phyloP scores from a whole-genome alignment of 2,113 vertebrate species.

The Dipodomys spectabilis region DNA sequence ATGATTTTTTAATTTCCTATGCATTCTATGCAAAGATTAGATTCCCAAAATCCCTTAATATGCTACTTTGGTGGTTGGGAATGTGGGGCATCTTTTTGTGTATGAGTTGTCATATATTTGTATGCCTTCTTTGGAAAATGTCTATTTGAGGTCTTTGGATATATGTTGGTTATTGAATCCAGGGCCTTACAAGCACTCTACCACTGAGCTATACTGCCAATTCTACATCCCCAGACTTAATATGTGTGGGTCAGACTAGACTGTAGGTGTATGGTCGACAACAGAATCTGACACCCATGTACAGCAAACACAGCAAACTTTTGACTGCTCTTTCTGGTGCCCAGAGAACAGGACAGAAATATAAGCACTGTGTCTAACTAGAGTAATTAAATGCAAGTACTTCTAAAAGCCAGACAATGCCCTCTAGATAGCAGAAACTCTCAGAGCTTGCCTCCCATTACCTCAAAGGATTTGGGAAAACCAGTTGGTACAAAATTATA shows the following conservation, averaged over 20 bases:
- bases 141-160: background rate
- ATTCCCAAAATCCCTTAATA: background rate
- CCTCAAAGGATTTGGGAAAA: background rate
- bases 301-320: background rate
- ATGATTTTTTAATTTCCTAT: too few relatives aligned
- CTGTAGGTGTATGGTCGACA: background rate
- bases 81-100: too few relatives aligned
- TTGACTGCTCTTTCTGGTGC: background rate
- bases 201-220: background rate
- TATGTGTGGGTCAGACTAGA: background rate
- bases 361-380: background rate
- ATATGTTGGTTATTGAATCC: background rate
- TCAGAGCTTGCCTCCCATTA: background rate
- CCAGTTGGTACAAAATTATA: background rate
- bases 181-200: background rate
- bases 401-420: background rate
- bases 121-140: too few relatives aligned
- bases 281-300: background rate
- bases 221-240: background rate
- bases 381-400: background rate
- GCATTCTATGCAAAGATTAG: slow-evolving; percentile 23
- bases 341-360: background rate
- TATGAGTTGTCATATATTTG: too few relatives aligned
- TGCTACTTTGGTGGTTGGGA: background rate
- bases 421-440: background rate